These are phyloP conservation scores for Zalophus californianus DNA, from an alignment of 2,797 vertebrate genomes.

Conservation along the genomic window DNA sequence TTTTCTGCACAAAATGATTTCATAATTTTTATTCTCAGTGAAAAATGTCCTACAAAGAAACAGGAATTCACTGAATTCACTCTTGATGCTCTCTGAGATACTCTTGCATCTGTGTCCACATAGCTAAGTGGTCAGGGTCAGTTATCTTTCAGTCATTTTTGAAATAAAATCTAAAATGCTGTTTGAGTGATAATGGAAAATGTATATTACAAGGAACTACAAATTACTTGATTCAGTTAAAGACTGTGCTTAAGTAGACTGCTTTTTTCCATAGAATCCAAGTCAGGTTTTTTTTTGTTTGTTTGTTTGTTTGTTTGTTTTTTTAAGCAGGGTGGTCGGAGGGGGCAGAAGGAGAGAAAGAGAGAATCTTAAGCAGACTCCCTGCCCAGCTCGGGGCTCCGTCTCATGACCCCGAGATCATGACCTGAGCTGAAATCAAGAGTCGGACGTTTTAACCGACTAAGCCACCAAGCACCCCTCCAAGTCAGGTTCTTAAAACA, in stretches of 20 bases:
- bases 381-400: neutral
- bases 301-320: no score
- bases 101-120: neutral
- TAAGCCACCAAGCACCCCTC: neutral
- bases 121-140: neutral
- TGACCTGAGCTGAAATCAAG: neutral
- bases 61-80: neutral
- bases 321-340: neutral
- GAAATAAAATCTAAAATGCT: slow-evolving; percentile 36
- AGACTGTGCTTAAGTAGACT: neutral
- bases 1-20: neutral
- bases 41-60: neutral
- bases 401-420: neutral
- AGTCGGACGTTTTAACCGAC: neutral
- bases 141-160: slow-evolving; percentile 45
- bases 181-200: neutral
- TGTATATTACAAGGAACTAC: neutral
- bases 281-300: neutral
- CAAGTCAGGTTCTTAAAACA: neutral
- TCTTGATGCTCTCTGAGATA: neutral
- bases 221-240: neutral
- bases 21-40: slow-evolving; percentile 37
- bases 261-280: neutral
- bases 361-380: neutral
- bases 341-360: neutral